Base-by-base conservation (phyloP, 2,113 vertebrate species). In the Acinonyx jubatus region DNA sequence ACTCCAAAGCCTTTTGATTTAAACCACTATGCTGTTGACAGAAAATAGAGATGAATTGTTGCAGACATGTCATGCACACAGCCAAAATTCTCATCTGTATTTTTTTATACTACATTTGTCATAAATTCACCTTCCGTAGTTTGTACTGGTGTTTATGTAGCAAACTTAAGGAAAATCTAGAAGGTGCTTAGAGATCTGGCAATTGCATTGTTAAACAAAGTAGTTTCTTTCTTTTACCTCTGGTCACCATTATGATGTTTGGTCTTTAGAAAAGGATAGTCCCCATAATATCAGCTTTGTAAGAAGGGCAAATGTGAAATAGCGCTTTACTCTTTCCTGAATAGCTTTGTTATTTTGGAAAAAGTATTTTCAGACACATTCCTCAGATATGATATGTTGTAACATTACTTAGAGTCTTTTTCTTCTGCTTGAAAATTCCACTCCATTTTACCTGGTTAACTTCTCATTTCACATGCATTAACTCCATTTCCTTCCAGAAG, bases 1-100 rank as follows among this genome's bases (percentile, higher is more conserved):
- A 97, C 33, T 69, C 48, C n/a, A 79, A 55, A 94, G 12, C 3
- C 66, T 61, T 66, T 94, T 89, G 87, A 94, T 96, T 97, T 98
- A 91, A 93, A 71, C 6, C 52, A 52, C 61, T 91, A 29, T 68
- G 50, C 61, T 74, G 10, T 31, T 74, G 41, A 36, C 38, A 89
- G 63, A 48, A 86, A 86, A 94, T 97, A 93, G 91, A 93, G 57
- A 89, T 86, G 19, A 89, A 45, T 90, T 89, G 15, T 55, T 86
- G 18, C 29, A 57, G 45, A 76, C 1, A 41, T n/a, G 19, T 69
- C 57, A 65, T 41, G 5, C 41, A 82, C 0, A 1, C 0, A 73
- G 41, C 48, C 16, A 41, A 27, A 73, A 50, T 41, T 66, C 55
- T 83, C 41, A 87, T 33, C 33, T 92, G 4, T 31, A 50, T 65